These are phyloP conservation scores for Protaetia brevitarsis DNA, from an alignment of 1,140 invertebrate genomes.

Conservation along the genomic window DNA sequence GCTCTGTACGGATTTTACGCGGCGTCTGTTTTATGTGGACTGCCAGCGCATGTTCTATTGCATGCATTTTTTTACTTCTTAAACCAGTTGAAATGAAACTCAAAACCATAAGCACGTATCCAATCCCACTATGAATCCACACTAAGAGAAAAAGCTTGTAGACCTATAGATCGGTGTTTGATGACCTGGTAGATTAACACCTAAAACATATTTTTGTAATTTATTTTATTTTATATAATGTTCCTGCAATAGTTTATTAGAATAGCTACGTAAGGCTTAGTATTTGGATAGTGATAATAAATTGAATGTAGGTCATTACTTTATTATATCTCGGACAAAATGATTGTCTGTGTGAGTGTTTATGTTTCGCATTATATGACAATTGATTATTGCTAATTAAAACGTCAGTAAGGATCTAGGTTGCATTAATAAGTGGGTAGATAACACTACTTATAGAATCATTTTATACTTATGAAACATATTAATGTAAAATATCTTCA, in stretches of 20 bases:
- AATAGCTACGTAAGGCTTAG: neutral
- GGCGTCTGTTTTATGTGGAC: conserved; percentile 73
- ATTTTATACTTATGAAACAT: too few relatives aligned
- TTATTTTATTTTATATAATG: neutral
- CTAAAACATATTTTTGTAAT: conserved; percentile 42
- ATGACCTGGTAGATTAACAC: conserved; percentile 50
- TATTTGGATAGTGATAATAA: too few relatives aligned
- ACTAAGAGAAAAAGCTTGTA: conserved; percentile 74
- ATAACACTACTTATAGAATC: too few relatives aligned
- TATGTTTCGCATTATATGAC: too few relatives aligned
- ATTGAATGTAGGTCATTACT: too few relatives aligned
- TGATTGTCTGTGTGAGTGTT: neutral
- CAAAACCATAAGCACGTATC: conserved; percentile 88
- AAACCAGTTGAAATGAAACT: conserved; percentile 76
- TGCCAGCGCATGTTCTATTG: conserved; percentile 72
- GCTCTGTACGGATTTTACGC: conserved; percentile 71
- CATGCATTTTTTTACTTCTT: conserved; percentile 70
- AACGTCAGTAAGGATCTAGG: too few relatives aligned
- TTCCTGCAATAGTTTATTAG: neutral
- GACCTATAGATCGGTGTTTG: conserved; percentile 56
- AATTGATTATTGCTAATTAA: too few relatives aligned
- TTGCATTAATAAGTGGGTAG: too few relatives aligned
- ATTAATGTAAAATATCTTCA: too few relatives aligned
- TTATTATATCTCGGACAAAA: neutral
- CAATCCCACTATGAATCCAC: conserved; percentile 88